Conservation (phyloP, 2,888 invertebrate genomes). For the Patella ulyssiponensis region DNA sequence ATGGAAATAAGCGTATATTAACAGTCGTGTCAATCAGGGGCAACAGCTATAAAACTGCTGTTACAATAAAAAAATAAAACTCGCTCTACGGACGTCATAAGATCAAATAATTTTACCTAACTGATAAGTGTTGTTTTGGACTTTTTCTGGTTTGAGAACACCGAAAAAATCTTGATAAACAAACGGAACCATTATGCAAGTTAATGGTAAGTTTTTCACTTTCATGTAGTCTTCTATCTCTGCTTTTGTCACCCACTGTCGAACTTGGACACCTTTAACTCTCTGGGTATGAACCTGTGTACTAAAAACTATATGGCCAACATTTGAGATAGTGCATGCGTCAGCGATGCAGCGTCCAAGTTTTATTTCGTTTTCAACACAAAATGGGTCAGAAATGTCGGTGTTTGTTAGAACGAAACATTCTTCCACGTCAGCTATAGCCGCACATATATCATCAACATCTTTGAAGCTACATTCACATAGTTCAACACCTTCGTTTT, state of each 20-base stretch:
- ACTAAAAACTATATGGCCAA: conserved; percentile 62
- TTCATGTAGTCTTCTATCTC: conserved; percentile 60
- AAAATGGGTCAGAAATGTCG: conserved; percentile 54
- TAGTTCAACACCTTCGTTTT: conserved; percentile 44
- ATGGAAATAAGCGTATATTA: too few species aligned
- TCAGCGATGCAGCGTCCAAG: conserved; percentile 62
- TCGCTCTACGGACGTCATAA: not conserved
- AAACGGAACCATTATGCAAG: conserved; percentile 60
- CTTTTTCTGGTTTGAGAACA: conserved; percentile 43
- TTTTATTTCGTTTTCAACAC: conserved; percentile 56
- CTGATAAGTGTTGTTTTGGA: conserved; percentile 7
- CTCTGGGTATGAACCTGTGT: conserved; percentile 61
- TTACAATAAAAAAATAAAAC: too few species aligned
- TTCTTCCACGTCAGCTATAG: conserved; percentile 48
- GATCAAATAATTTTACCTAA: not conserved
- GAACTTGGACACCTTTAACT: conserved; percentile 57
- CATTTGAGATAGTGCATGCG: conserved; percentile 50
- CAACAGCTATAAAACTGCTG: too few species aligned
- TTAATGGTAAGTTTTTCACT: conserved; percentile 53
- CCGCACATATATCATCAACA: conserved; percentile 40
- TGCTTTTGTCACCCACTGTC: conserved; percentile 67
- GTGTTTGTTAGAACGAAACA: conserved; percentile 62
- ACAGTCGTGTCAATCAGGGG: too few species aligned
- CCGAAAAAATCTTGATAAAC: conserved; percentile 61
- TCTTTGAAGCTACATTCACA: conserved; percentile 50